Conservation (phyloP, 2,888 invertebrate species). For the Lordiphosa fenestrarum region DNA sequence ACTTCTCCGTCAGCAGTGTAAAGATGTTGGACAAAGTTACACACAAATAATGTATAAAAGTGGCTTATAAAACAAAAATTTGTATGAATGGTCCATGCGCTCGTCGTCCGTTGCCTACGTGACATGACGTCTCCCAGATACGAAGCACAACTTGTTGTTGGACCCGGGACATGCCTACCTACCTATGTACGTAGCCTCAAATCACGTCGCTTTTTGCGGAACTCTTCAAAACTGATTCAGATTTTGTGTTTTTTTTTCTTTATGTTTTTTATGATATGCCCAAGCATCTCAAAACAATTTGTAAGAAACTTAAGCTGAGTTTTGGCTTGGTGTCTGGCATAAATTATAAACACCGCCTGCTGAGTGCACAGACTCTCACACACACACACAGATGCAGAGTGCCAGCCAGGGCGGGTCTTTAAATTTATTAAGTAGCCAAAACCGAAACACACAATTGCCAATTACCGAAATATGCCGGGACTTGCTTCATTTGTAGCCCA, state of each 20-base stretch:
- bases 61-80: slow-evolving; percentile 72
- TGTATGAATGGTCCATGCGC: slow-evolving; percentile 73
- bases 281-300: slow-evolving; percentile 69
- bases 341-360: slow-evolving; percentile 56
- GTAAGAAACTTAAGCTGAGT: slow-evolving; percentile 58
- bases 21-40: slow-evolving; percentile 57
- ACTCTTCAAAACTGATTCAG: slow-evolving; percentile 67
- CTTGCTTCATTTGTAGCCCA: slow-evolving; percentile 28
- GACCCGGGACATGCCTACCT: slow-evolving; percentile 14
- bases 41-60: slow-evolving; percentile 70
- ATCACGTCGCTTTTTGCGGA: slow-evolving; percentile 65
- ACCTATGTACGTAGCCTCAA: slow-evolving; percentile 47
- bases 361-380: slow-evolving; percentile 15
- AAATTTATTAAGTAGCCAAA: slow-evolving; percentile 53
- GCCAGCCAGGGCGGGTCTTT: slow-evolving; percentile 18
- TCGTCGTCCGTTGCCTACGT: slow-evolving; percentile 55
- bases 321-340: slow-evolving; percentile 64
- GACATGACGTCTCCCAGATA: slow-evolving; percentile 55
- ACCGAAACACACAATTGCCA: slow-evolving; percentile 50
- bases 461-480: slow-evolving; percentile 52
- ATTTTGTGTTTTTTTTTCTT: slow-evolving; percentile 22
- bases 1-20: neutral
- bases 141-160: slow-evolving; percentile 64
- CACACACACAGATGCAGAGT: slow-evolving; percentile 10
- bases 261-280: slow-evolving; percentile 38